A percentile compares a stretch with the other conserved stretches of the same genome.
Evolutionary conservation across 2,888 invertebrate species (phyloP).

Genomic region (Drosophila demipolita): DNA sequence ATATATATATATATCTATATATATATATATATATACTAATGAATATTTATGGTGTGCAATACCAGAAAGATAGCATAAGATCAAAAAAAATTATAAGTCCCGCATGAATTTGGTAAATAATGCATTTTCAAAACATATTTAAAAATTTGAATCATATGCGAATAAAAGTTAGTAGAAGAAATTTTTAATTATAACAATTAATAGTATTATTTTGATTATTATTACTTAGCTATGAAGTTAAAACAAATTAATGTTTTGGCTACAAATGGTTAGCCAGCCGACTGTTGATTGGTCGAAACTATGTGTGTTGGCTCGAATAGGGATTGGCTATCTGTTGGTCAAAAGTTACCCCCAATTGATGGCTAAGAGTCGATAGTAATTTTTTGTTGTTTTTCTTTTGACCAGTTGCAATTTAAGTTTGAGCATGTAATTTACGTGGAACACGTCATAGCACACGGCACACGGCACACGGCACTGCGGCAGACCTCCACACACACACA

Average conservation of each 20-base stretch:
- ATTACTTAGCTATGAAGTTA: neutral
- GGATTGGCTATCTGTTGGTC: constrained; percentile 20
- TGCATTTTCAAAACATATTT: neutral
- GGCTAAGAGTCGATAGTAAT: constrained; percentile 51
- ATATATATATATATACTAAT: neutral
- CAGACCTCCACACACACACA: constrained; percentile 46
- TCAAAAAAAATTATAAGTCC: neutral
- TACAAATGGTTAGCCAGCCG: neutral
- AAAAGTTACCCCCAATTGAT: constrained; percentile 5
- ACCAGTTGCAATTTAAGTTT: constrained; percentile 81
- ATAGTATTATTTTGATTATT: neutral
- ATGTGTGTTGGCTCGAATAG: constrained; percentile 18
- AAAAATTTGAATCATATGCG: neutral
- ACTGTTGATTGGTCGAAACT: neutral
- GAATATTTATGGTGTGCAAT: neutral
- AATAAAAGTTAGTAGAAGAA: neutral
- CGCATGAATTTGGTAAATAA: neutral
- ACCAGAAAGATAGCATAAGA: neutral
- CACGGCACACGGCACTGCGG: constrained; percentile 67
- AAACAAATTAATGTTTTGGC: neutral
- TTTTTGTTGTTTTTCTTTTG: constrained; percentile 52
- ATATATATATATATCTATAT: too few species aligned
- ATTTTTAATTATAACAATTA: neutral
- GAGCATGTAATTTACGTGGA: constrained; percentile 58
- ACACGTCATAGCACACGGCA: constrained; percentile 66